Evolutionary conservation across 2,888 invertebrate genomes (phyloP).

Genomic region (Chaitophorus viminalis): DNA sequence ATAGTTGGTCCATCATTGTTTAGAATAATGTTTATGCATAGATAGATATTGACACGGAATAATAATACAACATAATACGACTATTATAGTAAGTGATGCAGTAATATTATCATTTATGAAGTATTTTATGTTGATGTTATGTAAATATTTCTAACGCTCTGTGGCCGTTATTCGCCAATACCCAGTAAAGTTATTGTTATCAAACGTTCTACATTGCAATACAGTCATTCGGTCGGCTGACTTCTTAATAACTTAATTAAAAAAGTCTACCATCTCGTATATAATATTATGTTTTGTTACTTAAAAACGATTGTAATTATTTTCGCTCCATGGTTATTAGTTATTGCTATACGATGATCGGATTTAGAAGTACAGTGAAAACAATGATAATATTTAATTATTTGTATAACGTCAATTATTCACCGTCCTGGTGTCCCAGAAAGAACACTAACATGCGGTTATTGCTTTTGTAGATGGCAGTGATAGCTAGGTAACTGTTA

Average conservation of each 20-base stretch:
- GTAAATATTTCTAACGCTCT: background rate
- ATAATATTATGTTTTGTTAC: background rate
- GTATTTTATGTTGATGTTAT: background rate
- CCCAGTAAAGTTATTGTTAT: background rate
- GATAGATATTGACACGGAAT: background rate
- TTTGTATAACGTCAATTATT: no score
- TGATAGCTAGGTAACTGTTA: no score
- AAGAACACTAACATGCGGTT: no score
- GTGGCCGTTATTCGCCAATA: background rate
- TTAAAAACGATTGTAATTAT: background rate
- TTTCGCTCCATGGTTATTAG: background rate
- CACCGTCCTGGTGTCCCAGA: no score
- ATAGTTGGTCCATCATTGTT: no score
- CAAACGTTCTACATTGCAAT: background rate
- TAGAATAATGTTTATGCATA: background rate
- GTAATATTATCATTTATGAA: no score
- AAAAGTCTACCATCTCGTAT: background rate
- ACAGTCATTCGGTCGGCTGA: background rate
- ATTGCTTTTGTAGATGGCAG: no score
- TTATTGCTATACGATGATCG: no score
- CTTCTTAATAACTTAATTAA: background rate
- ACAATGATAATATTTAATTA: background rate
- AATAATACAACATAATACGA: background rate
- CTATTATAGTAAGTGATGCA: background rate
- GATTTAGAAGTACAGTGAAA: background rate